These are phyloP conservation scores for Aphodius granarius DNA, from an alignment of 2,888 invertebrate genomes.

Conservation along the genomic window DNA sequence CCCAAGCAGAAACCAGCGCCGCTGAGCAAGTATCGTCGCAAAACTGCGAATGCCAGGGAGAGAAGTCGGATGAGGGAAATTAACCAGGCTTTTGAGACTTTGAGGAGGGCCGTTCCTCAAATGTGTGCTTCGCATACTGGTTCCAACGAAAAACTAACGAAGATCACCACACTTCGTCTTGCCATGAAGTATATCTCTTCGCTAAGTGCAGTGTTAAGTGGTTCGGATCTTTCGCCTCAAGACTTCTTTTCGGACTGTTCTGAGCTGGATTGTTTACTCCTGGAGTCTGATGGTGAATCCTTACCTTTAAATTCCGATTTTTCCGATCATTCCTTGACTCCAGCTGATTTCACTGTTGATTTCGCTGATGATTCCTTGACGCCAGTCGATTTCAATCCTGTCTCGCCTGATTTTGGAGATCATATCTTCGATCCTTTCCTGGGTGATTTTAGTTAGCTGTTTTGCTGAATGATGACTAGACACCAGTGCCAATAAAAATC, in stretches of 20 bases:
- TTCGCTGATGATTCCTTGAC: constrained; percentile 50
- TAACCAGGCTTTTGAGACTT: constrained; percentile 66
- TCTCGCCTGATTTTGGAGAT: constrained; percentile 49
- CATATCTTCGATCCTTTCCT: constrained; percentile 50
- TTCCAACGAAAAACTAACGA: constrained; percentile 63
- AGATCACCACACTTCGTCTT: constrained; percentile 66
- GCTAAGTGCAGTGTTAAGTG: constrained; percentile 47
- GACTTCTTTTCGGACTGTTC: constrained; percentile 48
- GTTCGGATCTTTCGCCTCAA: constrained; percentile 31
- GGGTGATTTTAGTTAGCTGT: constrained; percentile 43
- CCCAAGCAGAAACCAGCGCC: constrained; percentile 56
- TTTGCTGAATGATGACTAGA: background rate
- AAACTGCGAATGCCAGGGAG: constrained; percentile 70
- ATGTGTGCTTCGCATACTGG: constrained; percentile 41
- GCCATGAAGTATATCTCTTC: constrained; percentile 70
- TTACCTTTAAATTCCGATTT: constrained; percentile 48
- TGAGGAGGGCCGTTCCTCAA: constrained; percentile 62
- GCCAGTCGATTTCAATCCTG: constrained; percentile 47
- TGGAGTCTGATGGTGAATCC: constrained; percentile 48
- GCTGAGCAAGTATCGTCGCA: constrained; percentile 67
- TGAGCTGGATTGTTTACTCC: constrained; percentile 41
- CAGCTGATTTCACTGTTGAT: constrained; percentile 50
- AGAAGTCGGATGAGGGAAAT: constrained; percentile 69
- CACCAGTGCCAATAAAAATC: constrained; percentile 5
- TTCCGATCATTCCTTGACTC: constrained; percentile 50